Evolutionary conservation across 92 coral and sea anemone species (phyloP).

Genomic region (Bergia sp.): DNA sequence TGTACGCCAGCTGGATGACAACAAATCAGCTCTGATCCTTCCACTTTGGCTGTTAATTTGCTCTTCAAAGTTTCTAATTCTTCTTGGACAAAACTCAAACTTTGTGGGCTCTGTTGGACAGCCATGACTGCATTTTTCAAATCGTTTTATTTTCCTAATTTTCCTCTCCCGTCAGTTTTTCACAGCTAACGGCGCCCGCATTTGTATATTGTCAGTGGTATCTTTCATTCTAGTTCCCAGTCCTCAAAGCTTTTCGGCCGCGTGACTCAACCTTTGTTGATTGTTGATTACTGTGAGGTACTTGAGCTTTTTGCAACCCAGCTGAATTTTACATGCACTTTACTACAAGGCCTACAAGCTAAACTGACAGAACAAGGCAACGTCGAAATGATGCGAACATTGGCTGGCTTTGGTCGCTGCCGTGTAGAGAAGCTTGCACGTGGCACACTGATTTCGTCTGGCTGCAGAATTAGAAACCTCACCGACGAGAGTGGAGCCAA

Average conservation of each 20-base stretch:
- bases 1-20: constrained; percentile 85
- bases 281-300: too few relatives aligned
- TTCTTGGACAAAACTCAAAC: constrained; percentile 64
- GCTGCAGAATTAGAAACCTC: background rate
- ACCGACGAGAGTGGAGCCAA: background rate
- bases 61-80: constrained; percentile 73
- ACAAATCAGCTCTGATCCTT: constrained; percentile 81
- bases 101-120: constrained; percentile 52
- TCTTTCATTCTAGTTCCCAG: too few relatives aligned
- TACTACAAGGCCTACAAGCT: too few relatives aligned
- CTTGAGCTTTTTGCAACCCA: too few relatives aligned
- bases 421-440: background rate
- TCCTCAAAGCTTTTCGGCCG: too few relatives aligned
- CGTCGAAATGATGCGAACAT: background rate
- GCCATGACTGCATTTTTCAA: constrained; percentile 56
- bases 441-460: background rate
- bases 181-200: background rate
- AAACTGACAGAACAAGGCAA: too few relatives aligned
- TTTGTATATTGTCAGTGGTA: background rate
- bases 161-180: background rate
- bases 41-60: constrained; percentile 70
- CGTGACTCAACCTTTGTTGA: too few relatives aligned
- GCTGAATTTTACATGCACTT: too few relatives aligned
- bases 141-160: background rate
- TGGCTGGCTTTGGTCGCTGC: background rate